phyloP scores from a whole-genome alignment of 1,140 invertebrate species.

The Cepaea nemoralis region DNA sequence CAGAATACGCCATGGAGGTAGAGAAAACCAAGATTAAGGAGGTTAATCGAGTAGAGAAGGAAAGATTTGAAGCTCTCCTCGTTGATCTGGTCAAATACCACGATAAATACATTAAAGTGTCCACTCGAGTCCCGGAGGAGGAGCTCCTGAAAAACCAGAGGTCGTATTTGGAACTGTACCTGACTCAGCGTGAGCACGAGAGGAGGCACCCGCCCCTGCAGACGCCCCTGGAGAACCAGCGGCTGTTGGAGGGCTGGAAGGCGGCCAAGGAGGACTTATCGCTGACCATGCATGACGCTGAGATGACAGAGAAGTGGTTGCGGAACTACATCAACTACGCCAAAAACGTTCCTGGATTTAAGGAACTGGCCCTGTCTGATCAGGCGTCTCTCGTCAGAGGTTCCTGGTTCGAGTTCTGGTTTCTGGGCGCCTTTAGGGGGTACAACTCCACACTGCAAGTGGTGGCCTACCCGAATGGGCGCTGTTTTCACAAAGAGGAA shows the following conservation, averaged over 20 bases:
- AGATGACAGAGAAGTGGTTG: constrained; percentile 40
- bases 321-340: constrained; percentile 58
- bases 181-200: not conserved
- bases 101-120: constrained; percentile 6
- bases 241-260: constrained; percentile 17
- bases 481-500: constrained; percentile 40
- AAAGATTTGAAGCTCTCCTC: constrained; percentile 18
- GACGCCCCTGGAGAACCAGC: not conserved
- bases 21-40: constrained; percentile 50
- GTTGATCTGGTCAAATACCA: constrained; percentile 9
- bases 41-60: not conserved
- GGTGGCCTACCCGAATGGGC: constrained; percentile 43
- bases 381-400: constrained; percentile 62
- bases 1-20: constrained; percentile 66
- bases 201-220: not conserved
- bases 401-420: constrained; percentile 58
- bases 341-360: constrained; percentile 63
- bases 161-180: not conserved
- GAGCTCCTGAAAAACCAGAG: not conserved
- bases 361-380: constrained; percentile 56
- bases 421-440: constrained; percentile 50
- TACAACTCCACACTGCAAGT: constrained; percentile 47
- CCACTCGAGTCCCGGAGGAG: constrained; percentile 11
- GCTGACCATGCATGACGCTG: constrained; percentile 38
- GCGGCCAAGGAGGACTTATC: constrained; percentile 5